A percentile compares a stretch with the other conserved stretches of the same genome.
phyloP scores from a whole-genome alignment of 2,797 vertebrate species.

The Parambassis ranga region DNA sequence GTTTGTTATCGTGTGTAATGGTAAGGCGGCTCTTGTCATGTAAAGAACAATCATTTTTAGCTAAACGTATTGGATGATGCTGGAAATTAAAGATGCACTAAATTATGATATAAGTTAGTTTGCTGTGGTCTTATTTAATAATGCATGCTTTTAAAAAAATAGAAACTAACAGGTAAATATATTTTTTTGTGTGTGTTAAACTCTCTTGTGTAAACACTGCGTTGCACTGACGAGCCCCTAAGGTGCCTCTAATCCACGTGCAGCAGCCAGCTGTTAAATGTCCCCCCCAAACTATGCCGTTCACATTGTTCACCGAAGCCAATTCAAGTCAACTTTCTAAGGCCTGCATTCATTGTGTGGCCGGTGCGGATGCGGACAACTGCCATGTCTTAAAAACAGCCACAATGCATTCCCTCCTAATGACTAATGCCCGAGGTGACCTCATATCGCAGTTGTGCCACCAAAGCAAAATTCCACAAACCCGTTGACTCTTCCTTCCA shows the following conservation, averaged over 20 bases:
- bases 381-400: conserved; percentile 83
- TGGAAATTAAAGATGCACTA: conserved; percentile 73
- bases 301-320: conserved; percentile 78
- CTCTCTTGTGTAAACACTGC: conserved; percentile 42
- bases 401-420: conserved; percentile 84
- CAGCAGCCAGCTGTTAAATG: conserved; percentile 75
- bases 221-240: conserved; percentile 48
- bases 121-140: neutral
- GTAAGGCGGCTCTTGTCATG: conserved; percentile 15
- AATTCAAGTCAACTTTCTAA: conserved; percentile 83
- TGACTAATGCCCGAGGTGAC: conserved; percentile 82
- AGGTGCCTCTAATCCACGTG: conserved; percentile 78
- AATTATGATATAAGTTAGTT: conserved; percentile 53
- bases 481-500: conserved; percentile 77
- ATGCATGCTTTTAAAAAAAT: neutral
- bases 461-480: conserved; percentile 83
- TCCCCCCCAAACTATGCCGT: conserved; percentile 71
- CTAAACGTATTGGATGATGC: conserved; percentile 59
- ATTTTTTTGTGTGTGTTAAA: conserved; percentile 32
- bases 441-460: conserved; percentile 81
- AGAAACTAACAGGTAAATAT: neutral
- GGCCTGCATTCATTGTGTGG: conserved; percentile 79
- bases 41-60: conserved; percentile 64
- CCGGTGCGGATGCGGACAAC: conserved; percentile 73
- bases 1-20: conserved; percentile 55